Evolutionary conservation across 2,113 vertebrate species (phyloP), one percentile per base, ranked within the genome.

Genomic region (Candoia aspera): DNA sequence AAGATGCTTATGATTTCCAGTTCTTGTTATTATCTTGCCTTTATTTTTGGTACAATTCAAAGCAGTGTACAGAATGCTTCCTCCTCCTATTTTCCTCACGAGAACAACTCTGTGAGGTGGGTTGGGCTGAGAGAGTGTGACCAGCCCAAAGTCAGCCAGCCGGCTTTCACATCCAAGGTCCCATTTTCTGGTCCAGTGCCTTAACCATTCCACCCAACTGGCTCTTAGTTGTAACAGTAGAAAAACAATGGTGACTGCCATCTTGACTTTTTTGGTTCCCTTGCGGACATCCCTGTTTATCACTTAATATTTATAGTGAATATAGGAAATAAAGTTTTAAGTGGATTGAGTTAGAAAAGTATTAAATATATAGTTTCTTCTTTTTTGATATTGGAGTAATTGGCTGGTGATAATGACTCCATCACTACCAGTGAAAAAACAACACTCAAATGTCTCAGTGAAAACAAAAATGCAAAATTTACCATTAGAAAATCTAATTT

Each of bases 321-420:
- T 49, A n/a, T 68, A 46, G 54, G 24, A 6, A 57, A 73, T 11
- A 55, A 55, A 46, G n/a, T 73, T 73, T 37, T 73, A n/a, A 73
- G 6, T 73, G 1, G 15, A 19, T 37, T 73, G 33, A 73, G 33
- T 73, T 13, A 19, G 33, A 33, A 33, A 19, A 6, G 8, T 73
- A 17, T 73, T 73, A 33, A 73, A 73, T 19, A 37, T 73, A 73
- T 8, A 19, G 68, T 37, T 95, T 92, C 93, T 37, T 42, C 62
- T 89, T 94, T 58, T 86, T 83, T 91, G 11, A 88, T 2, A 33
- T 73, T 73, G 19, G 13, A 17, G 15, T 73, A 6, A n/a, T 17
- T 33, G n/a, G 33, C n/a, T 73, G n/a, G n/a, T 73, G 13, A 33
- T 33, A 73, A 73, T 73, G 13, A 73, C 15, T 73, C 64, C 13